Evolutionary conservation across 37 sponge, comb jelly and placozoan genomes (phyloP), one percentile per base, ranked within the genome.

Genomic region (Sycon ciliatum): DNA sequence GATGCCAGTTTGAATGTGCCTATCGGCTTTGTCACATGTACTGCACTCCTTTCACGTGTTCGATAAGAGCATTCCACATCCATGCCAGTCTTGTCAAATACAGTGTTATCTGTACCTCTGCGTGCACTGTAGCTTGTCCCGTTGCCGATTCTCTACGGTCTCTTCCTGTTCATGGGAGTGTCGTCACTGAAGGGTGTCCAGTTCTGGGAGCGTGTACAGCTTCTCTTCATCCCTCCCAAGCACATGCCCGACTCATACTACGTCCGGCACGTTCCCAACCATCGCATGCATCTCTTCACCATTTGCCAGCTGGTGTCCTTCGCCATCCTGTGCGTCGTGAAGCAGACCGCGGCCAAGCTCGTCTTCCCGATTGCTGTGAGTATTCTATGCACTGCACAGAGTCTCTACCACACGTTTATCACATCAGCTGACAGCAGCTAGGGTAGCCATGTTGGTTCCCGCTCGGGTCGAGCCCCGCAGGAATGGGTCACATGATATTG

Each of bases 111-210:
- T 46, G 53, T 46, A 46, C 18, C 18, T 46, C 18, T 46, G 18
- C 18, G 13, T 11, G 31, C 32, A 30, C 34, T 56, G 27, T 22
- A 78, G 61, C 42, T 73, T 40, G 67, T 91, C 60, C 92, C 92
- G 22, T 76, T 91, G 38, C 82, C 92, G 53, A 76, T 91, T 0
- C 84, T 91, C 34, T 91, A 87, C 66, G 92, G 92, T 16, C 65
- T 91, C 38, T 67, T 91, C 63, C 80, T 91, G 30, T 87, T 73
- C 57, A 69, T 91, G 38, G 92, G 92, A n/a, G 82, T 91, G 65
- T 16, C 82, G 24, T 87, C 92, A 0, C 71, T 91, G 28, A 54
- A 73, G 36, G 79, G 82, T 2, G 73, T 91, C 20, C 92, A 86
- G 83, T 76, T 89, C 55, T 56, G 86, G 1, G 64, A 91, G 36